Conservation (phyloP, 2,113 vertebrate genomes). For the Oceanites oceanicus region DNA sequence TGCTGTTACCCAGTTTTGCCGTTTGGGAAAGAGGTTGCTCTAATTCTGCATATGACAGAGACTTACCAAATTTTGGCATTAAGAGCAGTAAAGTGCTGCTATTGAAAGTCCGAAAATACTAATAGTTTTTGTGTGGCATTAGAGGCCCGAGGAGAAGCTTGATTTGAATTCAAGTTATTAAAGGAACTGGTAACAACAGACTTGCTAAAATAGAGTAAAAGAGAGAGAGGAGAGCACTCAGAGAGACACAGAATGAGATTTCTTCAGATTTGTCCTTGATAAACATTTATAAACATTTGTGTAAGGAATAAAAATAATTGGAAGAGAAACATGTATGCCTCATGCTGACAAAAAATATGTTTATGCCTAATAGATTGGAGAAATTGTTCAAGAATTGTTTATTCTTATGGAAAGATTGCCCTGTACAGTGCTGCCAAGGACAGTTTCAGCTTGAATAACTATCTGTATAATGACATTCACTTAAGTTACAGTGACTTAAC, state of each 20-base stretch:
- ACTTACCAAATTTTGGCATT: constrained; percentile 16
- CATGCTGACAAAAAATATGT: constrained; percentile 33
- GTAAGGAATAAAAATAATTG: constrained; percentile 28
- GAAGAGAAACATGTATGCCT: constrained; percentile 17
- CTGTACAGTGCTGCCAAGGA: constrained; percentile 45
- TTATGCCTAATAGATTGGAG: constrained; percentile 30
- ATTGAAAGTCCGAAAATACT: constrained; percentile 43
- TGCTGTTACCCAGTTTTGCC: background rate
- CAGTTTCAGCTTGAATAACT: constrained; percentile 56
- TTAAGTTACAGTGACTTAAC: constrained; percentile 10
- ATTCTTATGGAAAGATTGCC: constrained; percentile 66
- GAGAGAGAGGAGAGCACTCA: background rate
- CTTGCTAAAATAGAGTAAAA: background rate
- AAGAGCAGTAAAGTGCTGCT: constrained; percentile 16
- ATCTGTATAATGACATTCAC: constrained; percentile 3
- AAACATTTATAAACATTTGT: constrained; percentile 30
- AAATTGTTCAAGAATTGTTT: constrained; percentile 43
- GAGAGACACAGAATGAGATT: background rate
- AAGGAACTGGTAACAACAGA: background rate
- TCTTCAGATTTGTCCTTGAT: constrained; percentile 19
- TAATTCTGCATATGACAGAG: constrained; percentile 19
- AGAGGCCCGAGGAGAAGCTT: constrained; percentile 7
- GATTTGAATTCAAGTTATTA: background rate
- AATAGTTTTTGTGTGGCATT: constrained; percentile 25
- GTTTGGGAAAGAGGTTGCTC: background rate